Evolutionary conservation across 1,140 invertebrate genomes (phyloP).

Genomic region (Eupristina koningsbergeri): DNA sequence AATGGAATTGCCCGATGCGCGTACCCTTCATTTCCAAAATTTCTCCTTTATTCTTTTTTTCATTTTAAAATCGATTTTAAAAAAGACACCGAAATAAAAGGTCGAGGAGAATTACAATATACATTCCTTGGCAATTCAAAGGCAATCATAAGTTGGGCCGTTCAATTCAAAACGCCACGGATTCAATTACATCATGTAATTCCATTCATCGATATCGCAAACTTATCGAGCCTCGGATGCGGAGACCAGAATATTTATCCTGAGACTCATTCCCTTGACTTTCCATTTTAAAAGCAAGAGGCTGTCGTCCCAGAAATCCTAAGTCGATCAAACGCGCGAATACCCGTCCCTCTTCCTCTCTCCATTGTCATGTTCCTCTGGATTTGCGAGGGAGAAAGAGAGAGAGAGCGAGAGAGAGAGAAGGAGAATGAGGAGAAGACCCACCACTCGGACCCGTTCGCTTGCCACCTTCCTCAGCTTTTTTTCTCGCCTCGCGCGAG

Average conservation of each 20-base stretch:
- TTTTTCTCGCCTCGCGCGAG: slow-evolving; percentile 50
- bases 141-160: neutral
- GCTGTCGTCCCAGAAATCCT: neutral
- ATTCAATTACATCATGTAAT: neutral
- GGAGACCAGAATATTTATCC: neutral
- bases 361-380: slow-evolving; percentile 48
- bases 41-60: too few species aligned
- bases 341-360: neutral
- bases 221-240: neutral
- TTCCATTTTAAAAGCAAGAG: neutral
- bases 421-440: neutral
- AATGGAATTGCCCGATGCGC: too few species aligned
- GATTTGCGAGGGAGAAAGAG: too few species aligned
- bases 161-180: neutral
- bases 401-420: too few species aligned
- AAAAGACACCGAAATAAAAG: neutral
- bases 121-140: neutral
- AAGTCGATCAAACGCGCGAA: neutral
- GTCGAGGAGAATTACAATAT: neutral
- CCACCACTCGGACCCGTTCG: neutral
- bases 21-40: too few species aligned
- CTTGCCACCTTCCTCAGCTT: slow-evolving; percentile 40
- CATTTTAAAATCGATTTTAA: too few species aligned
- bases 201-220: too few species aligned
- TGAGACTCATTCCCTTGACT: neutral